Conservation (phyloP, 2,113 vertebrate species). For the Crotalus helleri region DNA sequence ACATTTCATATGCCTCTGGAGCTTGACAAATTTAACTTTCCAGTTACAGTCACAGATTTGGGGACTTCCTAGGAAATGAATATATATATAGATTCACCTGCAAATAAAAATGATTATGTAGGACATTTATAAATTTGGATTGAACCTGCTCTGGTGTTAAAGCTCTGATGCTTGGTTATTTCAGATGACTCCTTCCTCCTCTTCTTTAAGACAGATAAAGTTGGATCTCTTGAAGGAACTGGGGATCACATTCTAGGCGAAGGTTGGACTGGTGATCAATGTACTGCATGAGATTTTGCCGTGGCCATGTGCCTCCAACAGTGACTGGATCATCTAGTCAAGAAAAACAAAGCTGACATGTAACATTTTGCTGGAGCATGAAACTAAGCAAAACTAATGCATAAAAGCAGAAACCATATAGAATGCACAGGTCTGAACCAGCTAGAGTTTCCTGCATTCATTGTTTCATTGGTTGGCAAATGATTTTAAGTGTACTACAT, state of each 20-base stretch:
- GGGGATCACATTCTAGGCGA: conserved; percentile 83
- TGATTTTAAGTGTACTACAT: background rate
- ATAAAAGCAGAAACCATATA: conserved; percentile 7
- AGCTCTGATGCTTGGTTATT: conserved; percentile 76
- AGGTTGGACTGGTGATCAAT: conserved; percentile 89
- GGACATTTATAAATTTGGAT: conserved; percentile 66
- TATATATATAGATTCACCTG: background rate
- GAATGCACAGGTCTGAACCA: background rate
- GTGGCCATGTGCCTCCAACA: conserved; percentile 91
- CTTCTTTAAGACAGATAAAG: conserved; percentile 81
- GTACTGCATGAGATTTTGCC: conserved; percentile 87
- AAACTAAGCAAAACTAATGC: conserved; percentile 11
- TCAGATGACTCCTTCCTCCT: conserved; percentile 78
- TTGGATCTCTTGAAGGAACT: conserved; percentile 79
- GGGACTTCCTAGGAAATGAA: background rate
- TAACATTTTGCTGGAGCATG: conserved; percentile 50
- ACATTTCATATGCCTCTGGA: conserved; percentile 25
- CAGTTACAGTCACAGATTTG: background rate
- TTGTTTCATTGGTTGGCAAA: background rate
- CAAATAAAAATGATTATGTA: conserved; percentile 42
- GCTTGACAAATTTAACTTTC: background rate
- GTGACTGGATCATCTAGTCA: conserved; percentile 88
- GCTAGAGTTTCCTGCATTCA: background rate
- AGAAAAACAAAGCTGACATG: conserved; percentile 68
- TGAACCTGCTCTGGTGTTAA: conserved; percentile 85